These are phyloP conservation scores for Phorcus lineatus DNA, from an alignment of 2,888 invertebrate genomes.

Conservation along the genomic window DNA sequence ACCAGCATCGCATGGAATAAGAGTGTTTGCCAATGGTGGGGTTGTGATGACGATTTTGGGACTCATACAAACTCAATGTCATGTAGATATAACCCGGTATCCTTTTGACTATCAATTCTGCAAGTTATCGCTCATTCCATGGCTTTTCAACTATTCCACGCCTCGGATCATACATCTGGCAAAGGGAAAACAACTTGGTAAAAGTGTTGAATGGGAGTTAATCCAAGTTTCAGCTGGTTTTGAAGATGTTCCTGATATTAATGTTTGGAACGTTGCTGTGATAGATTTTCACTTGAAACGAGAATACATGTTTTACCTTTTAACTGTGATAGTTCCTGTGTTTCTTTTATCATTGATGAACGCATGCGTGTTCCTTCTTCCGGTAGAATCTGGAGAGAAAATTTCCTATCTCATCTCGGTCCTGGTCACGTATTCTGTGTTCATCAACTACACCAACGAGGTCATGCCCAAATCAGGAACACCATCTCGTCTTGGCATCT, in stretches of 20 bases:
- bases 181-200: neutral
- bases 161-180: neutral
- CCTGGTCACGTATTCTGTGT: slow-evolving; percentile 24
- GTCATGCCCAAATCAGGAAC: slow-evolving; percentile 22
- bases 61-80: neutral
- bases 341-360: slow-evolving; percentile 10
- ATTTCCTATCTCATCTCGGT: slow-evolving; percentile 28
- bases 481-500: slow-evolving; percentile 9
- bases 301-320: neutral
- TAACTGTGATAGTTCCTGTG: slow-evolving; percentile 15
- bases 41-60: neutral
- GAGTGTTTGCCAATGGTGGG: neutral
- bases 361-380: slow-evolving; percentile 1
- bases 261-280: neutral
- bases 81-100: neutral
- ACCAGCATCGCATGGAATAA: neutral
- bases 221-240: neutral
- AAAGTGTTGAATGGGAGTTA: neutral
- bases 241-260: neutral
- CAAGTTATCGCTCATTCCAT: neutral
- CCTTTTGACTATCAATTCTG: neutral
- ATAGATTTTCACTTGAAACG: neutral
- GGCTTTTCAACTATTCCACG: neutral
- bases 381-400: slow-evolving; percentile 3
- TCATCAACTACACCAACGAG: slow-evolving; percentile 26